phyloP scores from a whole-genome alignment of 2,113 vertebrate species.

The Centrocercus urophasianus region DNA sequence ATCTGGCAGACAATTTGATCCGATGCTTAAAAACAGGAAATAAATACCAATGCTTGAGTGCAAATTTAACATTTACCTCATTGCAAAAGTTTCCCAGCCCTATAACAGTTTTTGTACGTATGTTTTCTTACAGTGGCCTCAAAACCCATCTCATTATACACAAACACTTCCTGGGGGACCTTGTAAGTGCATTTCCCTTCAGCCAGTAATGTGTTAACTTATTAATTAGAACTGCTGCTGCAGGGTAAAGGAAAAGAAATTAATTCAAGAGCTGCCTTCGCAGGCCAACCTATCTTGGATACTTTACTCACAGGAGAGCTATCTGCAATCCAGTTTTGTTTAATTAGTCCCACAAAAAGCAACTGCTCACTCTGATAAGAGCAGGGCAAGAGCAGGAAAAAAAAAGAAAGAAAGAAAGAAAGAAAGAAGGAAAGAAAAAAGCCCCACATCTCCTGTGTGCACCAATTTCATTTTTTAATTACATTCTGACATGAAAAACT shows the following conservation, averaged over 20 bases:
- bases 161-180: slow-evolving; percentile 65
- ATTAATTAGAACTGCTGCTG: slow-evolving; percentile 75
- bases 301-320: slow-evolving; percentile 68
- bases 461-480: slow-evolving; percentile 37
- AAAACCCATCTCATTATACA: slow-evolving; percentile 66
- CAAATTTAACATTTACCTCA: slow-evolving; percentile 44
- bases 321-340: slow-evolving; percentile 68
- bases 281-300: slow-evolving; percentile 60
- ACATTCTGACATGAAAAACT: slow-evolving; percentile 33
- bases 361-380: slow-evolving; percentile 66
- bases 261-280: slow-evolving; percentile 70
- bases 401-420: background rate
- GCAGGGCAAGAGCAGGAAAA: background rate
- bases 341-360: slow-evolving; percentile 72
- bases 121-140: slow-evolving; percentile 58
- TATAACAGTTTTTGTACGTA: slow-evolving; percentile 34
- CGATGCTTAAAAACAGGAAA: background rate
- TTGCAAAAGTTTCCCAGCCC: slow-evolving; percentile 9
- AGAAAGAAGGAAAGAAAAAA: slow-evolving; percentile 28
- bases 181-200: slow-evolving; percentile 71
- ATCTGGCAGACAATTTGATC: slow-evolving; percentile 6
- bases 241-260: slow-evolving; percentile 69
- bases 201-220: slow-evolving; percentile 72
- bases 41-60: slow-evolving; percentile 11
- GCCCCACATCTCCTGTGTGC: background rate